Evolutionary conservation across 2,113 vertebrate genomes (phyloP).

Genomic region (Apteryx mantelli): DNA sequence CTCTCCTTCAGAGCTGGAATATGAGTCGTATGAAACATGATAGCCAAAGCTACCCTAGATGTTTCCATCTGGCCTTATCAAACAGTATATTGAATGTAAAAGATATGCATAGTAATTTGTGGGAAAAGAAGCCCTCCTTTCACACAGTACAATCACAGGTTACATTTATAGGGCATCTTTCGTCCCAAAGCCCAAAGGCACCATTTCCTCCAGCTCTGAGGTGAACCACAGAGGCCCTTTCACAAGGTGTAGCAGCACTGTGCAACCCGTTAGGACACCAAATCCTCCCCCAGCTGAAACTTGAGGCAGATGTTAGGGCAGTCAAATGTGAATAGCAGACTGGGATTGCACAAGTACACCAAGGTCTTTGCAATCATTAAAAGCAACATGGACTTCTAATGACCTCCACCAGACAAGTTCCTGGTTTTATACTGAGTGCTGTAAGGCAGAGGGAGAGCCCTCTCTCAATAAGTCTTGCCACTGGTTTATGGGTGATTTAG

Average conservation of each 20-base stretch:
- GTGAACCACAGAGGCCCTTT: not conserved
- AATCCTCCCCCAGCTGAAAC: not conserved
- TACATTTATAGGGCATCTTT: not conserved
- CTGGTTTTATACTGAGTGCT: not conserved
- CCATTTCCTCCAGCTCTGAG: not conserved
- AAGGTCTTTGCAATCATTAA: not conserved
- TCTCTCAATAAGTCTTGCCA: not conserved
- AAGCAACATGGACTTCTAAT: not conserved
- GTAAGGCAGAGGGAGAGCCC: not conserved
- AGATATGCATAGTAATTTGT: not conserved
- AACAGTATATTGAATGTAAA: not conserved
- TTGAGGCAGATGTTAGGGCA: not conserved
- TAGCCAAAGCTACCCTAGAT: not conserved
- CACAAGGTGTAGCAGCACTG: not conserved
- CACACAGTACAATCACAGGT: not conserved
- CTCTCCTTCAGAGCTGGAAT: not conserved
- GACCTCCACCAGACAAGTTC: not conserved
- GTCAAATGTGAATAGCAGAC: not conserved
- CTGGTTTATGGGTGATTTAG: not conserved
- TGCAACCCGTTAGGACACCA: too few species aligned
- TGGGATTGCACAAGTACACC: not conserved
- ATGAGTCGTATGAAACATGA: rapidly evolving
- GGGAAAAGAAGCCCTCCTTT: not conserved
- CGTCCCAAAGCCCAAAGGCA: not conserved
- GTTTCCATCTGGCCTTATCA: not conserved